Base-by-base conservation (phyloP, 1,140 invertebrate genomes). In the Piezodorus guildinii region DNA sequence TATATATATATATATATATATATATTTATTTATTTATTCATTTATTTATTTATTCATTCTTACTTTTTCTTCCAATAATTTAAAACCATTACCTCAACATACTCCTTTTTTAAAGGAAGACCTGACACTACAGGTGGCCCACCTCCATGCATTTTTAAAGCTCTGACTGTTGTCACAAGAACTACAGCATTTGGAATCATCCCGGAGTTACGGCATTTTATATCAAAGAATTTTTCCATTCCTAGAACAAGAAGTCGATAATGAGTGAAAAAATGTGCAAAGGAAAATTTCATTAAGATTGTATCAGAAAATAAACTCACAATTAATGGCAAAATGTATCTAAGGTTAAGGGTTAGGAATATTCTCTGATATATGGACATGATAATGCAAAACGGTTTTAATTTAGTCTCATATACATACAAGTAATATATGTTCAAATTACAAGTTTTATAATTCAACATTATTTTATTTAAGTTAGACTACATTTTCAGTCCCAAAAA, bases 191-290 rank as follows among this genome's bases (percentile, higher is more conserved):
- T 88, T 2, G 96, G 95, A n/a, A 80, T 69, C 45, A 89, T 80
- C 0, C 86, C 89, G 5, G 94, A 97, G 52, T 86, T 85, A 19
- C 95, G 85, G 70, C 94, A 98, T 78, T 99, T 99, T 60, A 99
- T 98, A 74, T 99, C 85, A 74, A 97, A 96, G 78, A 98, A 98
- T 74, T 99, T 99, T 78, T 99, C 96, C 89, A 98, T 94, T 52
- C 92, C 83, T 85, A 46, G 44, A 63, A 27, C 4, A 65, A 62
- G 23, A 21, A 61, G 62, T 27, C 56, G 5, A 19, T 34, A 52
- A 14, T 25, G 9, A 9, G 16, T 14, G 19, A 12, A 9, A 5
- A 52, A 52, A 6, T 12, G n/a, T 21, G 15, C 3, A 39, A 30
- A 39, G 9, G 6, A 39, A 39, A 39, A 12, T 10, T 10, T 39